A percentile compares a stretch with the other conserved stretches of the same genome.
These are phyloP conservation scores for Thinocorus orbignyianus DNA, from an alignment of 2,113 vertebrate species.

Conservation along the genomic window DNA sequence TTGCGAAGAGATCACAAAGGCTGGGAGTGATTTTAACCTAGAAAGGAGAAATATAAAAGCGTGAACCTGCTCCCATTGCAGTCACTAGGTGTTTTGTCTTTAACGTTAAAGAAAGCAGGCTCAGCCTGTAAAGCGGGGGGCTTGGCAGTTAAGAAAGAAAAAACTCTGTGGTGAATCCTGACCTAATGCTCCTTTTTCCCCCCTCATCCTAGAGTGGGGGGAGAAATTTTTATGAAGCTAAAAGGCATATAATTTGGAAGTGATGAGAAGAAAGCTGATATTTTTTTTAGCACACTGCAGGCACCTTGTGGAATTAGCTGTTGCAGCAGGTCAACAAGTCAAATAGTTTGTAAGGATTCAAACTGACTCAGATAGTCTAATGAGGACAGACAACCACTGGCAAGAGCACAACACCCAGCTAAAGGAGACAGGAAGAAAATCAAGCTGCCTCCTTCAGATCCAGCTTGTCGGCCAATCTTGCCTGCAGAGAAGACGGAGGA, in stretches of 20 bases:
- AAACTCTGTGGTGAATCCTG: neutral
- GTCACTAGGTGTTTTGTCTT: neutral
- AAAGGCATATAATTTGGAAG: slow-evolving; percentile 3
- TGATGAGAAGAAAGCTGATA: neutral
- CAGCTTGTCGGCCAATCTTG: neutral
- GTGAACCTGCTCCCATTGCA: neutral
- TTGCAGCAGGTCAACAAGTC: slow-evolving; percentile 31
- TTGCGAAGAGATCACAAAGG: slow-evolving; percentile 5
- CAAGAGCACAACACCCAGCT: neutral
- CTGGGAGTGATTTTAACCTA: slow-evolving; percentile 3
- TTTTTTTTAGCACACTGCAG: neutral
- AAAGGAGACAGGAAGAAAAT: neutral
- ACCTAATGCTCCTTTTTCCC: neutral
- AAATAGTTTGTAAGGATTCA: slow-evolving; percentile 16
- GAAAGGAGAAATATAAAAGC: neutral
- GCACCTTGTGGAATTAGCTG: slow-evolving; percentile 34
- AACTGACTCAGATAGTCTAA: neutral
- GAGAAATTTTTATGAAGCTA: neutral
- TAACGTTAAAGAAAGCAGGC: neutral
- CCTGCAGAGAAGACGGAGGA: neutral
- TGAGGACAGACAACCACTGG: neutral
- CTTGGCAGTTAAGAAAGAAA: neutral
- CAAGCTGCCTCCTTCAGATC: neutral
- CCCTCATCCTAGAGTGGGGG: neutral
- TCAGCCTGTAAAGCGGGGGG: neutral